Base-by-base conservation (phyloP, 1,140 invertebrate genomes). In the Drosophila guanche region DNA sequence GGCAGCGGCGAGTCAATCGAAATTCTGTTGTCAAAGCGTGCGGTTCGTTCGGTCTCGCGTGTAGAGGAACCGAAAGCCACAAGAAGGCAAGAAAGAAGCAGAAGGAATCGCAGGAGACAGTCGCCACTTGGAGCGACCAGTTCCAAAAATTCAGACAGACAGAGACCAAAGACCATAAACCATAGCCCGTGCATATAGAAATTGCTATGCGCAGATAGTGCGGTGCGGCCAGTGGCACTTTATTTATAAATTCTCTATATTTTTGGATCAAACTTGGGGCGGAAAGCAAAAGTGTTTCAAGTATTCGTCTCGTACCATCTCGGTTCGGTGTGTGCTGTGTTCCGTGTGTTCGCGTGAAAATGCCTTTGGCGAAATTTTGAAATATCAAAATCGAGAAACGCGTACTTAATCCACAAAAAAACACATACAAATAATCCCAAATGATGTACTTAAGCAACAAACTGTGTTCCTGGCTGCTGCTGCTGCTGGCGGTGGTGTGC, bases 111-210 rank as follows among this genome's bases (percentile, higher is more conserved):
- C 48, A 73, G 46, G 37, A 61, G 53, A 37, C 37, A 55, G 55
- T 68, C 53, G 79, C 69, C 69, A 66, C 55, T 88, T 76, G 74
- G 80, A 86, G 78, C 73, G 78, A 79, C 65, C 25, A 69, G 67
- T 88, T 88, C 83, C 83, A 88, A 88, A 85, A 37, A 76, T 60
- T 37, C 61, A 57, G 66, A 67, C 71, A 67, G 75, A 72, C 65
- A 68, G 41, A 54, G 22, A 61, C 46, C 25, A 8, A 27, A 45
- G 10, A 48, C 29, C 12, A 8, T 27, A 27, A 16, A 58, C 43
- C n/a, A 48, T 5, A 70, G 37, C 33, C 45, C 12, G 25, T 16
- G 48, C 27, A 68, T 25, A 62, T 56, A 72, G 70, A 73, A 73
- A 73, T 59, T 72, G 56, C 50, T 57, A 54, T 37, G 12, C 33